Evolutionary conservation across 2,113 vertebrate species (phyloP).

Genomic region (Megaceryle torquata): DNA sequence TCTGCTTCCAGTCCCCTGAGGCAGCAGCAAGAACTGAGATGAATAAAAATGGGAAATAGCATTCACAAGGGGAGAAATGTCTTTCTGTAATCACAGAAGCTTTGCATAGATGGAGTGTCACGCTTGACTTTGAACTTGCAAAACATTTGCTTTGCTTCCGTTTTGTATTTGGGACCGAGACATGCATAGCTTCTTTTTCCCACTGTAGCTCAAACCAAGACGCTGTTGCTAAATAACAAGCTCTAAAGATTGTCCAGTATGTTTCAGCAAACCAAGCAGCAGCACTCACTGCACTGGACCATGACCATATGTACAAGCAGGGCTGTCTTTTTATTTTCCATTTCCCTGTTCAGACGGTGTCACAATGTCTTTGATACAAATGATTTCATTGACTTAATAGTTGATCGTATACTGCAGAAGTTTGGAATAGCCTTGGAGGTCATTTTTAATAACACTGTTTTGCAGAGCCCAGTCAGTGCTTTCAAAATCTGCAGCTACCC

Average conservation of each 20-base stretch:
- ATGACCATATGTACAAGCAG: not conserved
- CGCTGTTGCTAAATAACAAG: not conserved
- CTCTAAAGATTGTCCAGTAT: not conserved
- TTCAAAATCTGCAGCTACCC: not conserved
- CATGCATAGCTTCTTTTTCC: not conserved
- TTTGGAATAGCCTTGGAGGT: not conserved
- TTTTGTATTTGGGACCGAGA: not conserved
- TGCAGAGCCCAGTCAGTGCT: not conserved
- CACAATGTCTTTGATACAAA: constrained; percentile 32
- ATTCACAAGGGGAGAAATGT: not conserved
- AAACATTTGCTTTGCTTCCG: not conserved
- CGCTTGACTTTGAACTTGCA: not conserved
- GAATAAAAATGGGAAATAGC: not conserved
- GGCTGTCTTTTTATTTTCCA: constrained; percentile 20
- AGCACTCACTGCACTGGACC: not conserved
- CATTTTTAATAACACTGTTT: not conserved
- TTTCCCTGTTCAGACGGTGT: not conserved
- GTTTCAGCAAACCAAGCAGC: not conserved
- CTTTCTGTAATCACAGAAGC: not conserved
- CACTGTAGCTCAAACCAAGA: not conserved
- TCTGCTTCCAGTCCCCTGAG: not conserved
- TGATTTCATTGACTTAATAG: constrained; percentile 66
- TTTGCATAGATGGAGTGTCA: not conserved
- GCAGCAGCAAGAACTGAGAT: not conserved
- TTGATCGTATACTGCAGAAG: not conserved